Conservation (phyloP, 1,140 invertebrate species). For the Cotesia typhae region DNA sequence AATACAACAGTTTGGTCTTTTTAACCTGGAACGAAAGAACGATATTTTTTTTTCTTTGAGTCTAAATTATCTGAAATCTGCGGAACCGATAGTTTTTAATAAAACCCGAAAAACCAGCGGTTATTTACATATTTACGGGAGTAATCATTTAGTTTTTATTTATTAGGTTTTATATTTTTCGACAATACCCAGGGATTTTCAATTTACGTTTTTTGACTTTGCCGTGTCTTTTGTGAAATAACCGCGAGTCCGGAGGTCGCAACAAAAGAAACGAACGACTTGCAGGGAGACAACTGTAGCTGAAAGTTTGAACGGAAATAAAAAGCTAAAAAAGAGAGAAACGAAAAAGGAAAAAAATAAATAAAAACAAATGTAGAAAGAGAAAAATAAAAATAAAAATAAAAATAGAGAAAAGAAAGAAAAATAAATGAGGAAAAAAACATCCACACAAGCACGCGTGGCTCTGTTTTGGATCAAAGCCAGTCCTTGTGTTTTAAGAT, state of each 20-base stretch:
- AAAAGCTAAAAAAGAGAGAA: background rate
- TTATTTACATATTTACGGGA: no score
- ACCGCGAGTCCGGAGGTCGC: background rate
- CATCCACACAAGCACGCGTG: background rate
- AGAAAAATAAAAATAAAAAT: slow-evolving; percentile 1
- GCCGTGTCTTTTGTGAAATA: background rate
- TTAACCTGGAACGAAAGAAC: no score
- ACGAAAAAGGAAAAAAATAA: background rate
- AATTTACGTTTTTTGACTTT: no score
- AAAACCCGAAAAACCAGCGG: no score
- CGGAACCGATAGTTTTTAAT: no score
- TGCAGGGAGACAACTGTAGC: slow-evolving; percentile 12
- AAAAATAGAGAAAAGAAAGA: no score
- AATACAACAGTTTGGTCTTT: no score
- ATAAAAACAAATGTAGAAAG: background rate
- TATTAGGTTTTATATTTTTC: no score
- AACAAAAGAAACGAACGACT: slow-evolving; percentile 4
- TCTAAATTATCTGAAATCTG: no score
- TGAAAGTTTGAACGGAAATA: background rate
- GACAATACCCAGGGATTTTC: no score
- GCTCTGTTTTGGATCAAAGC: slow-evolving; percentile 34
- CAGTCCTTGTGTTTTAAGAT: slow-evolving; percentile 51
- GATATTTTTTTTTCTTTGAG: no score
- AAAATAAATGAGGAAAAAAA: background rate
- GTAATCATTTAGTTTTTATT: no score